Evolutionary conservation across 2,113 vertebrate species (phyloP).

Genomic region (Prunella fulvescens): DNA sequence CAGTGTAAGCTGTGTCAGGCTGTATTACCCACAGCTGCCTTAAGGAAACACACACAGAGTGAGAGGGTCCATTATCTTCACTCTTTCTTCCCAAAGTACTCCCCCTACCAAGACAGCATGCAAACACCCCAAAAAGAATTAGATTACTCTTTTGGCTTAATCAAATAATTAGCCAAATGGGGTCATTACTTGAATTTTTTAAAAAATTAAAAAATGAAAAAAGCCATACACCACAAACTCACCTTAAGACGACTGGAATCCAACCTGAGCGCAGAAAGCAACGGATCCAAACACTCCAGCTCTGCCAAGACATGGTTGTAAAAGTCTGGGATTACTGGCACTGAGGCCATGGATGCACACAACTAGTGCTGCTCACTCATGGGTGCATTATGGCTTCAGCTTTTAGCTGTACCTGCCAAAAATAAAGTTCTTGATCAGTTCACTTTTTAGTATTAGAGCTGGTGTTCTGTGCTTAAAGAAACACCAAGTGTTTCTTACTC

Average conservation of each 20-base stretch:
- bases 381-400: neutral
- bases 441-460: neutral
- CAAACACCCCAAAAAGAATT: neutral
- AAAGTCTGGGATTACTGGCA: slow-evolving; percentile 80
- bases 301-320: slow-evolving; percentile 88
- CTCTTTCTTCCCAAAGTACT: neutral
- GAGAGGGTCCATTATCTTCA: neutral
- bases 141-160: neutral
- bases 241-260: slow-evolving; percentile 94
- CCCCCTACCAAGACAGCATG: fast-evolving
- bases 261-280: slow-evolving; percentile 89
- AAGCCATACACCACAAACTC: neutral
- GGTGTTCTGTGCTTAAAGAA: neutral
- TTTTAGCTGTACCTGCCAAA: neutral
- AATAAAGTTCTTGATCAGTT: neutral
- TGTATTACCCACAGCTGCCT: neutral
- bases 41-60: neutral
- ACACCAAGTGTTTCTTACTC: fast-evolving
- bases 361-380: neutral
- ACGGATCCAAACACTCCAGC: slow-evolving; percentile 87
- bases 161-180: neutral
- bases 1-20: neutral
- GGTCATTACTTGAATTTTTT: neutral
- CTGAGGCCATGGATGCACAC: slow-evolving; percentile 69
- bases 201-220: neutral